Evolutionary conservation across 2,888 invertebrate genomes (phyloP).

Genomic region (Caenorhabditis wallacei): DNA sequence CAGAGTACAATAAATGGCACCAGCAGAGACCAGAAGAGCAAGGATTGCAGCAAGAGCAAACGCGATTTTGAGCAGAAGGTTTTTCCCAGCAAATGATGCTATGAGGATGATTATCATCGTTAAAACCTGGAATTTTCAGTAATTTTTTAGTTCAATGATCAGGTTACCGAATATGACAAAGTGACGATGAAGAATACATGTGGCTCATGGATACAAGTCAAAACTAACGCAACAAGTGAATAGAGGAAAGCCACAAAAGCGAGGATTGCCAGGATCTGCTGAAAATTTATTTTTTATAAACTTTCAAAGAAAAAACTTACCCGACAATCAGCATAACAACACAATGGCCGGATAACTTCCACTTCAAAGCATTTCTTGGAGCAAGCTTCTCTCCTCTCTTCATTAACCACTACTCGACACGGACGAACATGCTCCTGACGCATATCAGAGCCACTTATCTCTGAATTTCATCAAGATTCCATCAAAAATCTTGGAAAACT

Average conservation of each 20-base stretch:
- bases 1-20: slow-evolving; percentile 13
- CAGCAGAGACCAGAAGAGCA: neutral
- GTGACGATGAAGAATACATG: slow-evolving; percentile 30
- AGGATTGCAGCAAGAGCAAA: slow-evolving; percentile 24
- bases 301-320: slow-evolving; percentile 25
- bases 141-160: too few relatives aligned
- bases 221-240: slow-evolving; percentile 48
- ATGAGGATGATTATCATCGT: slow-evolving; percentile 27
- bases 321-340: slow-evolving; percentile 48
- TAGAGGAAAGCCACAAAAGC: slow-evolving; percentile 34
- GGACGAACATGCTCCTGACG: slow-evolving; percentile 39
- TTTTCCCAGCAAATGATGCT: slow-evolving; percentile 19
- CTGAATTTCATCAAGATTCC: neutral
- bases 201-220: slow-evolving; percentile 44
- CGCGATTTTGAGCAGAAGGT: slow-evolving; percentile 24
- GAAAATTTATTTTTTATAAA: neutral
- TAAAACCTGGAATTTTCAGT: slow-evolving; percentile 22
- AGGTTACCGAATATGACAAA: slow-evolving; percentile 33
- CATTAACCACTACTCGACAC: slow-evolving; percentile 7
- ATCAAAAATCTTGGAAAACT: neutral
- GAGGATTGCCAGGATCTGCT: slow-evolving; percentile 38
- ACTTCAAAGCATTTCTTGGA: slow-evolving; percentile 12
- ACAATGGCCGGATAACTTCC: slow-evolving; percentile 35
- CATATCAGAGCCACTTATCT: slow-evolving; percentile 22
- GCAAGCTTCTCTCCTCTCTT: neutral